A percentile compares a stretch with the other conserved stretches of the same genome.
Evolutionary conservation across 2,888 invertebrate genomes (phyloP).

Genomic region (Stramonita haemastoma): DNA sequence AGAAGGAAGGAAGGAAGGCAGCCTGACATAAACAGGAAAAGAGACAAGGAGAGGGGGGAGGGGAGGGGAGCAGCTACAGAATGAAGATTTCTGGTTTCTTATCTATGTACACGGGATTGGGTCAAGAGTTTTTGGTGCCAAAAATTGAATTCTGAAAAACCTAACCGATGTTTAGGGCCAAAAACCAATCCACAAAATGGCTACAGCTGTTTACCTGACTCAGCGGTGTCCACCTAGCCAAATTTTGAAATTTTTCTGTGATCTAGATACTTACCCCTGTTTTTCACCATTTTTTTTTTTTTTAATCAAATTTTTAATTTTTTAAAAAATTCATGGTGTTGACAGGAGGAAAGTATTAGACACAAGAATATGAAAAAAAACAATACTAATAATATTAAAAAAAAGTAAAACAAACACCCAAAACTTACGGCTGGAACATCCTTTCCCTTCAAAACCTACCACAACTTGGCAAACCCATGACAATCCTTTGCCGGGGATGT

Average conservation of each 20-base stretch:
- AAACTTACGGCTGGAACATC: slow-evolving; percentile 28
- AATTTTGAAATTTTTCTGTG: slow-evolving; percentile 27
- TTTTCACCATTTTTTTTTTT: slow-evolving; percentile 24
- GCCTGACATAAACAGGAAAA: neutral
- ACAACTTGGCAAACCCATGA: slow-evolving; percentile 35
- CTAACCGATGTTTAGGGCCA: neutral
- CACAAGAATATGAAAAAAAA: slow-evolving; percentile 14
- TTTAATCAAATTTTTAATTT: neutral
- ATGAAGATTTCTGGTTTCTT: neutral
- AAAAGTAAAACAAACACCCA: slow-evolving; percentile 31
- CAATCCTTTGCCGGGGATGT: slow-evolving; percentile 25
- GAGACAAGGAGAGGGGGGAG: neutral
- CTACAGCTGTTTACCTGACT: slow-evolving; percentile 24
- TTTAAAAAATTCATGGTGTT: slow-evolving; percentile 22
- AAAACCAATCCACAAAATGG: slow-evolving; percentile 20
- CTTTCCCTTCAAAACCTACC: slow-evolving; percentile 36
- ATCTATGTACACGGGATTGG: neutral
- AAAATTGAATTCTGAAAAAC: neutral
- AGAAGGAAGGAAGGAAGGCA: neutral
- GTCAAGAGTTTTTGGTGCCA: neutral
- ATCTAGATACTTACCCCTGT: slow-evolving; percentile 40
- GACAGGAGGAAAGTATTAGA: slow-evolving; percentile 39
- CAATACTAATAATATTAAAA: neutral
- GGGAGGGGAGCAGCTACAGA: neutral
- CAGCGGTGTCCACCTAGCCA: slow-evolving; percentile 28